phyloP scores from a whole-genome alignment of 2,888 invertebrate genomes.

The Drosophila siamana region DNA sequence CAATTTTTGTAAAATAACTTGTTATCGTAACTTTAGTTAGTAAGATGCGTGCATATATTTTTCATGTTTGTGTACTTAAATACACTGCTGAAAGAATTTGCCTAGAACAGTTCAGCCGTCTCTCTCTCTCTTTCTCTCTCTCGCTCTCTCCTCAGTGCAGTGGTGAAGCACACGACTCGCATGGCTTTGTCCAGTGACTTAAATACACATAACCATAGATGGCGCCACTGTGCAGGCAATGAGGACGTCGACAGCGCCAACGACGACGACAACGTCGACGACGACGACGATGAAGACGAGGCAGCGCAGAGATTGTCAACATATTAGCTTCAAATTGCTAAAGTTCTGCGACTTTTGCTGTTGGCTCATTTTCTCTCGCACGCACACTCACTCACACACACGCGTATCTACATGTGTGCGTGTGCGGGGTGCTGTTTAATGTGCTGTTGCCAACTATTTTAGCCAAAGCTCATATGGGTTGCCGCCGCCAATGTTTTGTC shows the following conservation, averaged over 20 bases:
- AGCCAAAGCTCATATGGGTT: conserved; percentile 80
- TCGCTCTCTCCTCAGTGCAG: neutral
- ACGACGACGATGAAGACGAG: conserved; percentile 25
- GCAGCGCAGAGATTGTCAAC: conserved; percentile 75
- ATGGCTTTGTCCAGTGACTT: conserved; percentile 72
- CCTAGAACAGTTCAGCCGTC: conserved; percentile 2
- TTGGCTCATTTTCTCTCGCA: conserved; percentile 72
- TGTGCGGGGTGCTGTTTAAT: conserved; percentile 68
- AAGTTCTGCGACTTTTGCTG: conserved; percentile 80
- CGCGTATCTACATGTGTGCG: conserved; percentile 23
- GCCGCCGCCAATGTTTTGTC: conserved; percentile 53
- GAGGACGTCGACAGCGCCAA: conserved; percentile 10
- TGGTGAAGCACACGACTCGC: neutral
- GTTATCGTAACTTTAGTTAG: too few relatives aligned
- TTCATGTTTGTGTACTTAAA: too few relatives aligned
- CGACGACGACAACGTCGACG: conserved; percentile 12
- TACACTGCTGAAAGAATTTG: neutral
- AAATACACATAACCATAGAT: conserved; percentile 75
- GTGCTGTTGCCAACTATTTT: conserved; percentile 83
- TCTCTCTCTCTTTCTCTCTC: conserved; percentile 35
- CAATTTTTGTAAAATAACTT: too few relatives aligned
- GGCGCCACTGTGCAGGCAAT: conserved; percentile 58
- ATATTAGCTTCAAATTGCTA: conserved; percentile 81
- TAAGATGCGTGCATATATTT: too few relatives aligned
- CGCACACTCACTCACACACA: conserved; percentile 17